Conservation (phyloP, 1,140 invertebrate genomes). For the Mycetomoellerius zeteki region DNA sequence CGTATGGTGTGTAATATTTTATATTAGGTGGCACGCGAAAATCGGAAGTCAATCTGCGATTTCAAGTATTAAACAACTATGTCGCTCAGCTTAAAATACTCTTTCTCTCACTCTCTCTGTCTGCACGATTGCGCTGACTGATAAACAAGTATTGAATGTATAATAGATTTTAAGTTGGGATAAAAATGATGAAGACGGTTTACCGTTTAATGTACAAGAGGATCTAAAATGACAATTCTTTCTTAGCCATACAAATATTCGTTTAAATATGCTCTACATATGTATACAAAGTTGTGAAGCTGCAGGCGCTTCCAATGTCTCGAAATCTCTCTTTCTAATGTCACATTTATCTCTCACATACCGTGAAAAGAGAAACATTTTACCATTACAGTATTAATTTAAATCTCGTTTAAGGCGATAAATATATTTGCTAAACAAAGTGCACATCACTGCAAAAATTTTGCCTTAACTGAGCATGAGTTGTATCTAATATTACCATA, state of each 20-base stretch:
- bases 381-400: constrained; percentile 10
- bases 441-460: constrained; percentile 26
- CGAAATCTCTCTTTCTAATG: constrained; percentile 11
- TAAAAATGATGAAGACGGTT: constrained; percentile 37
- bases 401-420: not conserved
- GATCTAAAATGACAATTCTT: constrained; percentile 27
- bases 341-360: constrained; percentile 25
- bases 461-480: constrained; percentile 2
- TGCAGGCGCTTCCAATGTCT: constrained; percentile 39
- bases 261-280: constrained; percentile 52
- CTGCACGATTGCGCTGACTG: constrained; percentile 7
- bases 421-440: constrained; percentile 9
- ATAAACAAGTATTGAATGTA: constrained; percentile 11
- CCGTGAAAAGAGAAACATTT: constrained; percentile 25
- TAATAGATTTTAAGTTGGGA: constrained; percentile 28
- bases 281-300: constrained; percentile 48
- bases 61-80: constrained; percentile 45
- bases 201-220: constrained; percentile 49
- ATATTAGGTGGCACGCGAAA: constrained; percentile 52
- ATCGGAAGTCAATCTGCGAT: constrained; percentile 57
- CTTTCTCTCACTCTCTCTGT: not conserved
- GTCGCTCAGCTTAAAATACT: constrained; percentile 38
- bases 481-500: not conserved
- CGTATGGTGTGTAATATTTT: constrained; percentile 23
- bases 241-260: constrained; percentile 48